Conservation (phyloP, 2,113 vertebrate genomes). For the Merops nubicus region DNA sequence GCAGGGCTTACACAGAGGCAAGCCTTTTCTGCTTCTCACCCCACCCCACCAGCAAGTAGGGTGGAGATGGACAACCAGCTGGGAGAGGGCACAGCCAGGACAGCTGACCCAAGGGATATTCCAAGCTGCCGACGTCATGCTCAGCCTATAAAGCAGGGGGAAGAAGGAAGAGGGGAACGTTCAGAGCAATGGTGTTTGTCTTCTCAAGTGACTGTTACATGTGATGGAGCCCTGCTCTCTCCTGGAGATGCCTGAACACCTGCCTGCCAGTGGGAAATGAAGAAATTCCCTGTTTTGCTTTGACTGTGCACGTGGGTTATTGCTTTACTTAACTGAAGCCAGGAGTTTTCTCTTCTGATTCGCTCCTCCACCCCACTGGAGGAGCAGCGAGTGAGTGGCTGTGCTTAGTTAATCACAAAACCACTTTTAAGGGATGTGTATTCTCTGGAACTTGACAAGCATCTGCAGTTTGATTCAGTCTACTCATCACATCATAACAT, state of each 20-base stretch:
- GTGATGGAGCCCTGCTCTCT: not conserved
- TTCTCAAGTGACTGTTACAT: not conserved
- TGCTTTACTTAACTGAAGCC: not conserved
- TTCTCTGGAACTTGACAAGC: not conserved
- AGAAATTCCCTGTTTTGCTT: not conserved
- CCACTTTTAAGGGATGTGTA: not conserved
- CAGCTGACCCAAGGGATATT: not conserved
- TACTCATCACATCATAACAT: not conserved
- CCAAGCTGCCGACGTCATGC: not conserved
- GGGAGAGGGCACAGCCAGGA: not conserved
- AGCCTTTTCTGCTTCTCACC: not conserved
- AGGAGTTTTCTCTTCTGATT: not conserved
- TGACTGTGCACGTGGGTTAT: not conserved
- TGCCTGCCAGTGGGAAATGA: not conserved
- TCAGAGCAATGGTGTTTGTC: not conserved
- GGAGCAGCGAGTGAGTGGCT: not conserved
- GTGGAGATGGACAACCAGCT: not conserved
- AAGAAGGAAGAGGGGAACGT: not conserved
- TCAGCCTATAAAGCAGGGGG: not conserved
- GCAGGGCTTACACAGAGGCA: not conserved
- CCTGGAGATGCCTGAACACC: not conserved
- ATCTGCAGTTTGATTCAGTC: not conserved
- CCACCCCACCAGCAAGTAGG: not conserved
- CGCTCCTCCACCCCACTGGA: not conserved
- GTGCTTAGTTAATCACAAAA: not conserved